A percentile compares a stretch with the other conserved stretches of the same genome.
These are phyloP conservation scores for Luffia ferchaultella DNA, from an alignment of 2,888 invertebrate species.

Conservation along the genomic window DNA sequence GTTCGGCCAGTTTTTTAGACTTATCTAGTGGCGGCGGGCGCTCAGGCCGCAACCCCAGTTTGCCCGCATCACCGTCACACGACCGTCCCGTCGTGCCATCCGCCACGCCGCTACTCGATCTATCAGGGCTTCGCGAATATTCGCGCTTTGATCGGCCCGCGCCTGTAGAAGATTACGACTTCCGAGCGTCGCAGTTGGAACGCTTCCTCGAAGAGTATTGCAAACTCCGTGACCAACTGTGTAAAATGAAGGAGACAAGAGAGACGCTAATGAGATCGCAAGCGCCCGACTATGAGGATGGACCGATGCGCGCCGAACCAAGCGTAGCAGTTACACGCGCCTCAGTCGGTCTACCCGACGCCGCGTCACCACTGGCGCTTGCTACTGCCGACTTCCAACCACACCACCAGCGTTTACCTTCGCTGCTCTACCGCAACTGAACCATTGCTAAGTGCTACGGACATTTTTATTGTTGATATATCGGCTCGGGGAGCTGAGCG, in stretches of 20 bases:
- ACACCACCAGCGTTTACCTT: slow-evolving; percentile 50
- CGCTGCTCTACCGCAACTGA: slow-evolving; percentile 54
- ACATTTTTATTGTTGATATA: background rate
- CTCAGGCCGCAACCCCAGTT: slow-evolving; percentile 61
- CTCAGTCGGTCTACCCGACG: slow-evolving; percentile 48
- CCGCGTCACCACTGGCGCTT: slow-evolving; percentile 46
- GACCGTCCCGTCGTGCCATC: slow-evolving; percentile 49
- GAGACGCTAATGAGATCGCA: slow-evolving; percentile 67
- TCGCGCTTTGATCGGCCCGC: slow-evolving; percentile 37
- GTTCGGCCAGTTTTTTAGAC: slow-evolving; percentile 77
- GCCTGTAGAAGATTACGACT: slow-evolving; percentile 71
- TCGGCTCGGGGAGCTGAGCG: background rate
- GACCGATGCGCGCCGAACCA: slow-evolving; percentile 65
- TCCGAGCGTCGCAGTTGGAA: slow-evolving; percentile 81
- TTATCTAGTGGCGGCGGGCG: slow-evolving; percentile 59
- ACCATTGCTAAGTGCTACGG: slow-evolving; percentile 1
- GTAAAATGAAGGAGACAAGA: slow-evolving; percentile 82
- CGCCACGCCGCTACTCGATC: slow-evolving; percentile 70
- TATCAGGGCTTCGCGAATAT: slow-evolving; percentile 62
- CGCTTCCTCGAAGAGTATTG: slow-evolving; percentile 83
- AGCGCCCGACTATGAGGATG: slow-evolving; percentile 56
- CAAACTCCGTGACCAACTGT: slow-evolving; percentile 77
- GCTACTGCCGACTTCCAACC: slow-evolving; percentile 49
- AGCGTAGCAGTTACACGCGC: slow-evolving; percentile 57
- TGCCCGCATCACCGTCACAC: slow-evolving; percentile 72